Base-by-base conservation (phyloP, 2,797 vertebrate genomes). In the Mus spretus region DNA sequence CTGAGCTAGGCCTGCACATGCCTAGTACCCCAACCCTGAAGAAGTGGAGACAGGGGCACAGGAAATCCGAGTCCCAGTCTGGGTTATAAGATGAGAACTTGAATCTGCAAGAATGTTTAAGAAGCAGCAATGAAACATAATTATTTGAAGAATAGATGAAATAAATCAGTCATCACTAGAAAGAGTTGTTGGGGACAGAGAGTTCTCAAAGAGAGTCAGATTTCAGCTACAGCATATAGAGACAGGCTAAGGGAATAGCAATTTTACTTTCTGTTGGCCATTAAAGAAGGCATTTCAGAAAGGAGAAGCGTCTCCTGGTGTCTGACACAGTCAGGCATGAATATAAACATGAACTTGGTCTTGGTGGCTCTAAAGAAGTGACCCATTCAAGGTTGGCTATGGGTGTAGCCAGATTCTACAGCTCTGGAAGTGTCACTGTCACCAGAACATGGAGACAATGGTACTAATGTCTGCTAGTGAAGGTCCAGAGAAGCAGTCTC, bases 261-360 rank as follows among this genome's bases (percentile, higher is more conserved):
- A 77, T 59, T 88, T 79, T 59, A 95, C 77, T 70, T 67, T 50
- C n/a, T n/a, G 86, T 15, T 93, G n/a, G 83, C n/a, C 34, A 82
- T 44, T 47, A 83, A 70, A 84, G 22, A 17, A 19, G 50, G 14
- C 47, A 74, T 79, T 88, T 84, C 37, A 93, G 57, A 81, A 95
- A n/a, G 31, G 47, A 67, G 10, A 11, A 34, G 6, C 6, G 13
- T 47, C 22, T 47, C 40, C 40, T 47, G 12, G 40, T 77, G 24
- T 47, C 40, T 47, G 74, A 75, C 37, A 75, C 72, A 44, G 15
- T 67, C 65, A 53, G 53, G 87, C 40, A 90, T 44, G 57, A 55
- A 92, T 2, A 57, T 65, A 92, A 81, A 61, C 8, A 80, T 61
- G 34, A 79, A 17, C 70, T 91, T 31, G 89, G 84, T 70, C 20